phyloP scores from a whole-genome alignment of 2,113 vertebrate species.

The Tretioscincus oriximinensis region DNA sequence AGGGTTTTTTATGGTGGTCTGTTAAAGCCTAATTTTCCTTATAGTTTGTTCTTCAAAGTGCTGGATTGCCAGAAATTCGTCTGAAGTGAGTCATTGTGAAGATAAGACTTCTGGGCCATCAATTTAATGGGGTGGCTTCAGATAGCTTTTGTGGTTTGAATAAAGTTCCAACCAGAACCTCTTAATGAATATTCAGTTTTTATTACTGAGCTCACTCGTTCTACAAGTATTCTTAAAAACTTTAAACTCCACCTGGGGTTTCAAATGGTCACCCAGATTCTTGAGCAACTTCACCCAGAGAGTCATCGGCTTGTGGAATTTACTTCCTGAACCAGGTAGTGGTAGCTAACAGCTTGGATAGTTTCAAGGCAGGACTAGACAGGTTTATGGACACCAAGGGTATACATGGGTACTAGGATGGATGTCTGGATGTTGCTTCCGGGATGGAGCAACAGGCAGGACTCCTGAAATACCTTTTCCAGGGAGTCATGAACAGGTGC shows the following conservation, averaged over 20 bases:
- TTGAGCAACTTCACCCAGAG: no score
- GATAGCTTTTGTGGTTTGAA: neutral
- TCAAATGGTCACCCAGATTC: neutral
- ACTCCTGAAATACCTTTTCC: no score
- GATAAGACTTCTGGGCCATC: neutral
- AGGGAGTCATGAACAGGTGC: no score
- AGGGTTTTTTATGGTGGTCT: neutral
- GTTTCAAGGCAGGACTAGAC: no score
- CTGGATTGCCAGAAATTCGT: neutral
- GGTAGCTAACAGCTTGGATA: no score
- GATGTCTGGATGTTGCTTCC: no score
- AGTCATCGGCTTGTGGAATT: no score
- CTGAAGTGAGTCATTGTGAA: constrained; percentile 2
- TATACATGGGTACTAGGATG: no score
- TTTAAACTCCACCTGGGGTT: constrained; percentile 13
- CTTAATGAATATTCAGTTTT: neutral
- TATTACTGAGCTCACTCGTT: neutral
- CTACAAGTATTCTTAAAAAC: neutral
- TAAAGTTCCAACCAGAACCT: neutral
- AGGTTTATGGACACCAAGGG: no score
- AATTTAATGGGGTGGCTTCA: neutral
- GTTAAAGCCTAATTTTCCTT: neutral
- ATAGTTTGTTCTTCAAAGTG: neutral
- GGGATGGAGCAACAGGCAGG: no score
- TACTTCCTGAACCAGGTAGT: no score